Percentiles rank a stretch among this genome's conserved stretches.
Evolutionary conservation across 2,888 invertebrate species (phyloP).

Genomic region (Atrina japonica): DNA sequence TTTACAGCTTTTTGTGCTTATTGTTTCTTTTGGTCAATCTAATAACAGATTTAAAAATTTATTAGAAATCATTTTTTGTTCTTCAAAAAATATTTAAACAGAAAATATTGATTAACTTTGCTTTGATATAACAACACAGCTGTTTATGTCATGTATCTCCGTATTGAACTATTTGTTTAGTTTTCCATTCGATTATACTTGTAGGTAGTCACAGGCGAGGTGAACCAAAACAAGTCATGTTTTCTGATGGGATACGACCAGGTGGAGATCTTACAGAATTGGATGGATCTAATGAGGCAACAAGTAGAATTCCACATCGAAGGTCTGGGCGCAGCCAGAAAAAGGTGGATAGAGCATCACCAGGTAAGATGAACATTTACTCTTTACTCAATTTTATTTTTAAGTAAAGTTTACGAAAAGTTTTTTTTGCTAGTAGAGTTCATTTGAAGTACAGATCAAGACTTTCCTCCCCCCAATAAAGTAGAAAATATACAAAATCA

Average conservation of each 20-base stretch:
- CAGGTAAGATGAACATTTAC: slow-evolving; percentile 53
- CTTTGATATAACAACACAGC: too few species aligned
- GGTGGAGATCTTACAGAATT: slow-evolving; percentile 92
- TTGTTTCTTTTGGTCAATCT: not conserved
- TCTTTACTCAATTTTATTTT: too few species aligned
- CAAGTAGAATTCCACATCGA: slow-evolving; percentile 64
- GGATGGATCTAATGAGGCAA: slow-evolving; percentile 82
- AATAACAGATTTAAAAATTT: not conserved
- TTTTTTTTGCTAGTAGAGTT: too few species aligned
- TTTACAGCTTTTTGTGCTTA: slow-evolving; percentile 1
- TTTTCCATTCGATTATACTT: too few species aligned
- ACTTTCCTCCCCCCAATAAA: too few species aligned
- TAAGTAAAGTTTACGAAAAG: too few species aligned
- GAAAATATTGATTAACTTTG: too few species aligned
- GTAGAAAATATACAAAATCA: too few species aligned
- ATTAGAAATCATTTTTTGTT: not conserved
- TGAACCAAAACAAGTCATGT: slow-evolving; percentile 90
- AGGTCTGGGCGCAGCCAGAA: slow-evolving; percentile 65
- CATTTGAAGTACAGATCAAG: too few species aligned
- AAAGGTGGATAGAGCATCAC: slow-evolving; percentile 61
- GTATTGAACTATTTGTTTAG: too few species aligned
- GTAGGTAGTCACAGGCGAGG: slow-evolving; percentile 54
- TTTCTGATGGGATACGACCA: slow-evolving; percentile 93
- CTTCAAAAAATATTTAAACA: too few species aligned
- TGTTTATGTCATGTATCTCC: too few species aligned